Base-by-base conservation (phyloP, 53 echinoderm and acorn worm species). In the Zoroaster sp. region DNA sequence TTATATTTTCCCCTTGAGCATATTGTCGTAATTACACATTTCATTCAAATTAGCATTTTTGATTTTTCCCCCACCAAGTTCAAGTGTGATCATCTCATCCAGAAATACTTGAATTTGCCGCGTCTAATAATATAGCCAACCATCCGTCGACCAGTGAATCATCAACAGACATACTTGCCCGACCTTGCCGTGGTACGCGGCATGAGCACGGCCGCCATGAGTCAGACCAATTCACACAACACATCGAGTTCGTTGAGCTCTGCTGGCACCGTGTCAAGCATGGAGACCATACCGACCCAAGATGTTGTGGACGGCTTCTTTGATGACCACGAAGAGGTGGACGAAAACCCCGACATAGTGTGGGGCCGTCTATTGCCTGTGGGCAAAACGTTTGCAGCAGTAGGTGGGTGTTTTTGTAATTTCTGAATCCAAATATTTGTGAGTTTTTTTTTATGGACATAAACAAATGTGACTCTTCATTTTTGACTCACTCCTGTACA, bases 221-320 rank as follows among this genome's bases (percentile, higher is more conserved):
- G 92, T 82, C 89, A 89, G 89, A 89, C 78, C 80, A 75, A 65
- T 49, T 93, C 90, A 74, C 95, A 86, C 44, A 95, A 93, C 46
- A 96, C 96, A 1, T 90, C 90, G 30, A 94, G 94, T 77, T 94
- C 94, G 55, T 71, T 93, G 17, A 93, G 93, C 37, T 94, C 94
- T 11, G 96, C 83, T 5, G 94, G 93, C 28, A 96, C 96, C 18
- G 67, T 94, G 18, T 93, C 94, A 8, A 96, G 96, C 53, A 94
- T 94, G 94, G 96, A 96, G 52, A 96, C 96, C 5, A 83, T 96
- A 52, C 96, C 96, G 75, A 93, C 94, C 1, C 94, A 96, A 70
- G 96, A 96, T 30, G 94, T 94, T 15, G 81, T 75, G 11, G 95
- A 95, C 69, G 87, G 80, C 10, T 88, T 90, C 33, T 90, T 87